Base-by-base conservation (phyloP, 2,888 invertebrate species). In the Aproaerema taeniolella region DNA sequence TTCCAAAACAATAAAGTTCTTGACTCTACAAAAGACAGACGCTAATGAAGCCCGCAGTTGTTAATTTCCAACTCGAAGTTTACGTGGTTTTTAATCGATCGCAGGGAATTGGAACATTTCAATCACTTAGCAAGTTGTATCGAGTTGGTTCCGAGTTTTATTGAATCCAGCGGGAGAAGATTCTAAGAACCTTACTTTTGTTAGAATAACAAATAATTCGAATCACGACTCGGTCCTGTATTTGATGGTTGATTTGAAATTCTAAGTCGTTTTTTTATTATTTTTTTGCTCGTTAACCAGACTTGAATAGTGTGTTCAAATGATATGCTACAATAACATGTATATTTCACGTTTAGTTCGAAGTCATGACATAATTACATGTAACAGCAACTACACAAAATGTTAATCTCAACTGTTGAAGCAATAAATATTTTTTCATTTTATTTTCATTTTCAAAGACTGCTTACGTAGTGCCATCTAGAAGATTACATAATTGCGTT, bases 31-130 rank as follows among this genome's bases (percentile, higher is more conserved):
- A 66, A 67, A 68, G 72, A 65, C 61, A 65, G 65, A 62, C 69
- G 61, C 56, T 76, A 73, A 76, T 72, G 72, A 72, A 74, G 64
- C 60, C 49, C 53, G 50, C 61, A 64, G 61, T 68, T 69, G 67
- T 67, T 72, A 65, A 73, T 69, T 72, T 67, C 65, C 58, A 67
- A 67, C 60, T 71, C 66, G 48, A 48, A 56, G 52, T 61, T 66
- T 55, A 41, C 55, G 62, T 56, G 61, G 61, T 61, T 63, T 58
- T 55, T 63, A 61, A 67, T 68, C 64, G 62, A 63, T 61, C 55
- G 53, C 47, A 46, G 49, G 50, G 45, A 58, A 53, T 59, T 58
- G 53, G 37, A 55, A 58, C 48, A 50, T 55, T 60, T 53, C 51
- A 42, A 44, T 42, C 41, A 31, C 37, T 26, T 14, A 26, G 37